Conservation (phyloP, 1,140 invertebrate genomes). For the Ephestia elutella region DNA sequence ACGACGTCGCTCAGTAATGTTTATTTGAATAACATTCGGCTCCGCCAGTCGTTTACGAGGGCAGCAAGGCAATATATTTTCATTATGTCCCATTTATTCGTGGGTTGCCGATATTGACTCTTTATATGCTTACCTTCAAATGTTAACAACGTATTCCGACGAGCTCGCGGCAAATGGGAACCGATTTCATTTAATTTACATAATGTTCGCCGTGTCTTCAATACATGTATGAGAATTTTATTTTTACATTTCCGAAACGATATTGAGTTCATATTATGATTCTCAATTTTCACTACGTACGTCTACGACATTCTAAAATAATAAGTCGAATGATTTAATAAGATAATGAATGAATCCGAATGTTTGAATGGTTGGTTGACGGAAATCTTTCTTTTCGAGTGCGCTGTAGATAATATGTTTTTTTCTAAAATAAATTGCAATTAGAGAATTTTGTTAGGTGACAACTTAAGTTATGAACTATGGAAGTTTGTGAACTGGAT, state of each 20-base stretch:
- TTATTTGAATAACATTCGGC: conserved; percentile 58
- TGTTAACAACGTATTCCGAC: conserved; percentile 43
- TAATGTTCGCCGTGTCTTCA: conserved; percentile 27
- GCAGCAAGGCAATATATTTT: conserved; percentile 53
- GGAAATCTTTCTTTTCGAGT: too few species aligned
- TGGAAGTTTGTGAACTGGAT: too few species aligned
- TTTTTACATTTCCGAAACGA: conserved; percentile 11
- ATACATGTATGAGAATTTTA: conserved; percentile 14
- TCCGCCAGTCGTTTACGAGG: conserved; percentile 48
- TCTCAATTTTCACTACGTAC: too few species aligned
- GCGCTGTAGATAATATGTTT: too few species aligned
- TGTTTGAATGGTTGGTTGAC: too few species aligned
- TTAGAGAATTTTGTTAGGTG: too few species aligned
- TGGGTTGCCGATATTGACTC: conserved; percentile 51
- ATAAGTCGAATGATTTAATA: too few species aligned
- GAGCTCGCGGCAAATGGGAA: conserved; percentile 31
- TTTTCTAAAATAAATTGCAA: too few species aligned
- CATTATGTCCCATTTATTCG: conserved; percentile 61
- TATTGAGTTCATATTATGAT: background rate
- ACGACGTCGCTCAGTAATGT: conserved; percentile 51
- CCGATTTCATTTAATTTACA: conserved; percentile 46
- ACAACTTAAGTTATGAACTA: too few species aligned
- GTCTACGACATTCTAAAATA: too few species aligned
- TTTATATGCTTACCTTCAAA: conserved; percentile 56
- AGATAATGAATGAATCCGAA: too few species aligned